Evolutionary conservation across 2,113 vertebrate genomes (phyloP).

Genomic region (Leptosomus discolor): DNA sequence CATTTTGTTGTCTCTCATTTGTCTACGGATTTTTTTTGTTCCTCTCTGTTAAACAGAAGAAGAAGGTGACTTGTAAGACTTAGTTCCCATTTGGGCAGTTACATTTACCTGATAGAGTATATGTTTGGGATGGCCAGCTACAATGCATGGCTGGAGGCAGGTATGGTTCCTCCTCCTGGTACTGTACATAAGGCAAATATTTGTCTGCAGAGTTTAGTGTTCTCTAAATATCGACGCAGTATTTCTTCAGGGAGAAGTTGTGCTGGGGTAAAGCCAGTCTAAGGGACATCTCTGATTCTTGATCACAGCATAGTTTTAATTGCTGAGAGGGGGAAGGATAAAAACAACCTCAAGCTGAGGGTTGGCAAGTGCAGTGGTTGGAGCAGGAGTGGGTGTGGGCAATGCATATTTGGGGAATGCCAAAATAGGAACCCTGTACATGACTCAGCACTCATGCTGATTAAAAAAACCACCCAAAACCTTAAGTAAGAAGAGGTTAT

Average conservation of each 20-base stretch:
- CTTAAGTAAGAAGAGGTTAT: neutral
- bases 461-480: neutral
- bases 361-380: neutral
- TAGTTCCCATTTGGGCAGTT: neutral
- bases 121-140: neutral
- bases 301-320: neutral
- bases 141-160: neutral
- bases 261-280: neutral
- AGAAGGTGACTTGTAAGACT: neutral
- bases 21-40: neutral
- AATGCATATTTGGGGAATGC: neutral
- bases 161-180: neutral
- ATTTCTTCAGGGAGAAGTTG: neutral
- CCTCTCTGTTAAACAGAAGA: neutral
- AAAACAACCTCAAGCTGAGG: neutral
- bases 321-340: neutral
- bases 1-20: neutral
- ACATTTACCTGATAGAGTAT: neutral
- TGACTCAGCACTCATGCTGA: neutral
- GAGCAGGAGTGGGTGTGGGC: neutral
- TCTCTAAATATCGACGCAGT: neutral
- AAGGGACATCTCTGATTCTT: neutral
- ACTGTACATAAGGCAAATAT: neutral
- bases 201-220: neutral
- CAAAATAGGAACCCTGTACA: neutral